Conservation (phyloP, 1,140 invertebrate species). For the Linepithema humile region DNA sequence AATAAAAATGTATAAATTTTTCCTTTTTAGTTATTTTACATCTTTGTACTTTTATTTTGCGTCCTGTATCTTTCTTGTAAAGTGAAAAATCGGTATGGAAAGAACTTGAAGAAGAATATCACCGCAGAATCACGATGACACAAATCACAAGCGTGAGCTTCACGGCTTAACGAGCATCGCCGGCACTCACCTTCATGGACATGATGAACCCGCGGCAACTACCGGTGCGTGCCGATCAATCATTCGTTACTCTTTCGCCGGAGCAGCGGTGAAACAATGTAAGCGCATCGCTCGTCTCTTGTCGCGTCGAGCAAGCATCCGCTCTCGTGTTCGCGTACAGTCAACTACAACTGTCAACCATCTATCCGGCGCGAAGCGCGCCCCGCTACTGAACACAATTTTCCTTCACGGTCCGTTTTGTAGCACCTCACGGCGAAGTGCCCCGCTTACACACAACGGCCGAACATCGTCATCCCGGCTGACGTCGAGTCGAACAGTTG, state of each 20-base stretch:
- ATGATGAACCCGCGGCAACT: constrained; percentile 31
- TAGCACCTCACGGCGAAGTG: neutral
- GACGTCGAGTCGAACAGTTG: constrained; percentile 38
- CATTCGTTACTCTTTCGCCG: constrained; percentile 2
- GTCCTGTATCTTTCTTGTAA: no score
- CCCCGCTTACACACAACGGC: neutral
- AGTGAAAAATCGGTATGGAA: neutral
- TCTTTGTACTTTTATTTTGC: no score
- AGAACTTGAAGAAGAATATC: neutral
- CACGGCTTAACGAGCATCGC: neutral
- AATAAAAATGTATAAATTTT: neutral
- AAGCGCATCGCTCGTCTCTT: constrained; percentile 15
- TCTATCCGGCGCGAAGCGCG: constrained; percentile 5
- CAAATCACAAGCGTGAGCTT: neutral
- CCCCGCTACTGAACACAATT: constrained; percentile 39
- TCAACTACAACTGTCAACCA: neutral
- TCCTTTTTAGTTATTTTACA: neutral
- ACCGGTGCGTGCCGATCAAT: constrained; percentile 26
- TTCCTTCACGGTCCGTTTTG: constrained; percentile 46
- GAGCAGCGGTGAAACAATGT: neutral
- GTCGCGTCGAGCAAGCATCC: neutral
- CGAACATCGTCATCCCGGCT: constrained; percentile 11
- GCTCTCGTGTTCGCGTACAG: neutral
- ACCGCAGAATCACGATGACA: neutral
- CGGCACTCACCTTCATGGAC: constrained; percentile 65